A percentile compares a stretch with the other conserved stretches of the same genome.
Conservation (phyloP, 92 coral and sea anemone genomes). For the Chrysogorgia sp. region DNA sequence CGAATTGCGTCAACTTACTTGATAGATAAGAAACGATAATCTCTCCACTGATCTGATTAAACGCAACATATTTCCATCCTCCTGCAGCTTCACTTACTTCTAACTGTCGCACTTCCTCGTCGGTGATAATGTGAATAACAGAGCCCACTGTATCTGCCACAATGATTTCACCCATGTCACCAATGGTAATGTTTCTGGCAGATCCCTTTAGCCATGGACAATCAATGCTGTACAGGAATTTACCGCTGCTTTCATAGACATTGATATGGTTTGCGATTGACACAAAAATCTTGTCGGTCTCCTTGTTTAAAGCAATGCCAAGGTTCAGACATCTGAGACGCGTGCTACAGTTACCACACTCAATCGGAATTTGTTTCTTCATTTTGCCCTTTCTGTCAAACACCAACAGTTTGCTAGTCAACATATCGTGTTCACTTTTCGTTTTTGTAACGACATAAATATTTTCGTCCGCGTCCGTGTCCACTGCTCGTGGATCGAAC, state of each 20-base stretch:
- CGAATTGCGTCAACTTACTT: constrained; percentile 5
- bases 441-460: constrained; percentile 30
- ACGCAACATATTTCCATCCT: constrained; percentile 24
- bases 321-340: too few species aligned
- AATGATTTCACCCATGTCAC: neutral
- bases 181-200: neutral
- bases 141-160: neutral
- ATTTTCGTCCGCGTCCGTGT: constrained; percentile 39
- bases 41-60: constrained; percentile 10
- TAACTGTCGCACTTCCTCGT: neutral
- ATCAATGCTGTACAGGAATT: neutral
- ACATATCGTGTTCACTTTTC: constrained; percentile 4
- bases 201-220: neutral
- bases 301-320: constrained; percentile 9
- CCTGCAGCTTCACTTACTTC: neutral
- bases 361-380: constrained; percentile 23
- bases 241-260: constrained; percentile 12
- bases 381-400: constrained; percentile 46
- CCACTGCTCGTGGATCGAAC: constrained; percentile 39
- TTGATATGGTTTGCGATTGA: neutral
- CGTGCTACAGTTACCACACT: constrained; percentile 29
- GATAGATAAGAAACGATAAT: constrained; percentile 29
- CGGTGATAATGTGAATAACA: neutral
- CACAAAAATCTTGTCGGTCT: neutral
- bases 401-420: constrained; percentile 8